Percentiles rank a stretch among this genome's conserved stretches.
These are phyloP conservation scores for Zosterops japonicus DNA, from an alignment of 2,113 vertebrate species.

Conservation along the genomic window DNA sequence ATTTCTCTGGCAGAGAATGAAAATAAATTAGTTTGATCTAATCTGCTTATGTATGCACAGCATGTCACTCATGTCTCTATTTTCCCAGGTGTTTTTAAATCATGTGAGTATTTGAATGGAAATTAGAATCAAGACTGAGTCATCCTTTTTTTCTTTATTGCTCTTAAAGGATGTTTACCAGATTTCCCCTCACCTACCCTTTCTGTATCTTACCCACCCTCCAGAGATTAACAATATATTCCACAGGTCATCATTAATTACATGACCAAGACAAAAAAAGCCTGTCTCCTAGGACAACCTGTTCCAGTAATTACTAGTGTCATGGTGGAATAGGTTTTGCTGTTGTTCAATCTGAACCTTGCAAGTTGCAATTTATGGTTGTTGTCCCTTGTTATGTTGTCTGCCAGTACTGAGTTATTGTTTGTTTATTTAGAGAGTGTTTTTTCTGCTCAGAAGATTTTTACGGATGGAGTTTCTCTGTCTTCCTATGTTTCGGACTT, in stretches of 20 bases:
- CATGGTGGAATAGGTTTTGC: background rate
- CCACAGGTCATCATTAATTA: background rate
- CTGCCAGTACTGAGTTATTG: background rate
- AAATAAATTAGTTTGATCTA: background rate
- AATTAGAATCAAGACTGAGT: background rate
- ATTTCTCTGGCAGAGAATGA: background rate
- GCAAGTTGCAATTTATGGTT: background rate
- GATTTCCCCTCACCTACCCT: background rate
- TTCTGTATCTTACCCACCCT: background rate
- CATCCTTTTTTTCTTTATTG: background rate
- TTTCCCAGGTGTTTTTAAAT: background rate
- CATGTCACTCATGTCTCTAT: background rate
- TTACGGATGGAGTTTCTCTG: background rate
- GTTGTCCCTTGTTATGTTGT: constrained; percentile 6
- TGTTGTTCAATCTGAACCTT: background rate
- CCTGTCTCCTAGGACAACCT: background rate
- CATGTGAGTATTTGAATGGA: background rate
- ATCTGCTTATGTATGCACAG: background rate
- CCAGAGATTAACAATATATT: background rate
- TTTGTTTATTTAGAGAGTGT: constrained; percentile 2
- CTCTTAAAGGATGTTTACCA: background rate
- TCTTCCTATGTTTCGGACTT: background rate
- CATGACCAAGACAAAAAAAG: background rate
- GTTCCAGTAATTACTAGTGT: background rate
- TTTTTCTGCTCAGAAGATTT: background rate